These are phyloP conservation scores for Lycaon pictus DNA, from an alignment of 2,113 vertebrate genomes.

Conservation along the genomic window DNA sequence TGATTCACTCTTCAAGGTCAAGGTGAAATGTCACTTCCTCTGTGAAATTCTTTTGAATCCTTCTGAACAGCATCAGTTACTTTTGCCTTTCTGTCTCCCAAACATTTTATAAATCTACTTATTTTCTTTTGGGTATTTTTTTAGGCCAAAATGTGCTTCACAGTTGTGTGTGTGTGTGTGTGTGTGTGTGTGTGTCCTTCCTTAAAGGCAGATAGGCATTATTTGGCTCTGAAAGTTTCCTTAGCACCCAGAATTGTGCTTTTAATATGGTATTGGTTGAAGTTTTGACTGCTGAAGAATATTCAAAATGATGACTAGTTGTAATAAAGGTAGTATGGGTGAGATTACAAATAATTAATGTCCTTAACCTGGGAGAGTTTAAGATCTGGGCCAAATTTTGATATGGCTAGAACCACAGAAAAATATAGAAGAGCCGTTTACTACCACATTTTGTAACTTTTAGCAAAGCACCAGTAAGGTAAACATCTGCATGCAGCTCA, in stretches of 20 bases:
- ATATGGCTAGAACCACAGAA: neutral
- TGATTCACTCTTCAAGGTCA: neutral
- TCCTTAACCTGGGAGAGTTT: neutral
- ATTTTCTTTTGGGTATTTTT: neutral
- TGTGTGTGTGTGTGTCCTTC: neutral
- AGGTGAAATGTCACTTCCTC: conserved; percentile 1
- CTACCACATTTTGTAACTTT: neutral
- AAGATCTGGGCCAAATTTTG: neutral
- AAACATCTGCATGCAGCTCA: neutral
- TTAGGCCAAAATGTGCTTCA: neutral
- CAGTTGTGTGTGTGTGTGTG: neutral
- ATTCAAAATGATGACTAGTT: neutral
- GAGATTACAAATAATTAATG: neutral
- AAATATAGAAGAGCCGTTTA: neutral
- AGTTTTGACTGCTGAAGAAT: neutral
- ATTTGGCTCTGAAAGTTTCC: neutral
- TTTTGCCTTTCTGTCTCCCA: conserved; percentile 22
- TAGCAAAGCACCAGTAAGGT: neutral
- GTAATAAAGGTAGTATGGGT: neutral
- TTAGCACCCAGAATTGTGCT: neutral
- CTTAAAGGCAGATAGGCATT: neutral
- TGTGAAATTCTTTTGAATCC: neutral
- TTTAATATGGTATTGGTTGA: neutral
- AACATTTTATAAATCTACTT: neutral
- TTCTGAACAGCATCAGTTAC: neutral